These are phyloP conservation scores for Monoplex corrugatus DNA, from an alignment of 2,888 invertebrate genomes.

Conservation along the genomic window DNA sequence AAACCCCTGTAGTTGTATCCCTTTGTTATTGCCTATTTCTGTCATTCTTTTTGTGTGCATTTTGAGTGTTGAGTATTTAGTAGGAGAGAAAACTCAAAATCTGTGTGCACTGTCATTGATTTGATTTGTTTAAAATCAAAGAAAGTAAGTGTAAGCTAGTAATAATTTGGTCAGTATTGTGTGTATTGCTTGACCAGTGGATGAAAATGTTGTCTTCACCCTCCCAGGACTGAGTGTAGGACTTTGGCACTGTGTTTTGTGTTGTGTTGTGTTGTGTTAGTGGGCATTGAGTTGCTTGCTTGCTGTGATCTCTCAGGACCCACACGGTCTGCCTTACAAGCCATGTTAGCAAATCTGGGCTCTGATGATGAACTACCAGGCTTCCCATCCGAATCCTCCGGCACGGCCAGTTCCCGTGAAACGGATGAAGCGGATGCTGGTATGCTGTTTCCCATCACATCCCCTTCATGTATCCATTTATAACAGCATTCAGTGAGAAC, in stretches of 20 bases:
- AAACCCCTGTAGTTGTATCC: too few relatives aligned
- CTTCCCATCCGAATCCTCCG: slow-evolving; percentile 59
- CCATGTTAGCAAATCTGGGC: slow-evolving; percentile 82
- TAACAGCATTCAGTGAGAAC: too few relatives aligned
- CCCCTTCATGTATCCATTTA: neutral
- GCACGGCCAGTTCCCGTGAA: slow-evolving; percentile 50
- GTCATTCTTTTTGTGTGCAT: neutral
- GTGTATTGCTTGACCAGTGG: neutral
- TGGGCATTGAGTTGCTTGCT: slow-evolving; percentile 43
- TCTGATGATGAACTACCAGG: slow-evolving; percentile 70
- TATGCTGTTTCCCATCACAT: slow-evolving; percentile 39
- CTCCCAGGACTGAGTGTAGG: neutral
- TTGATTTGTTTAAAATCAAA: too few relatives aligned
- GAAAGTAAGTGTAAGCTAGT: too few relatives aligned
- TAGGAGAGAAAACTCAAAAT: too few relatives aligned
- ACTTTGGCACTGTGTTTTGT: neutral
- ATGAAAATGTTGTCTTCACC: neutral
- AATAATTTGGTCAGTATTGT: neutral
- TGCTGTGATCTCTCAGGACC: slow-evolving; percentile 78
- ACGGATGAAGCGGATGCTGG: slow-evolving; percentile 48
- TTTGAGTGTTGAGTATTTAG: too few relatives aligned
- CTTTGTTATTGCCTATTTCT: neutral
- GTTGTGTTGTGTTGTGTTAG: slow-evolving; percentile 18
- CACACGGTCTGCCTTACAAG: slow-evolving; percentile 81
- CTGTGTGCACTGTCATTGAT: too few relatives aligned